These are phyloP conservation scores for Trinorchestia longiramus DNA, from an alignment of 1,140 invertebrate species.

Conservation along the genomic window DNA sequence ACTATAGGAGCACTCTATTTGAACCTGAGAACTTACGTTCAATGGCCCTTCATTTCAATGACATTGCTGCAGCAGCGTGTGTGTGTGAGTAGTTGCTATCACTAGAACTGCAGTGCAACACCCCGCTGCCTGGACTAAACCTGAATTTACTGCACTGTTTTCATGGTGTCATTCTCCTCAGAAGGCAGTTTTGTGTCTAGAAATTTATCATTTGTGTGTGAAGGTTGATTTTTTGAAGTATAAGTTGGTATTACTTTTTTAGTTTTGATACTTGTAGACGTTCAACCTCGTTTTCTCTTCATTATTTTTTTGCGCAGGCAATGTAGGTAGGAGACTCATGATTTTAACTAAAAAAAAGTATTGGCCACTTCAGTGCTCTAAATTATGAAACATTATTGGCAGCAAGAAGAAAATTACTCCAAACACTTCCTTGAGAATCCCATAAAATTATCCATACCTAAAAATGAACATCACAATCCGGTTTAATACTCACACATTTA, in stretches of 20 bases:
- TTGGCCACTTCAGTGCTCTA: background rate
- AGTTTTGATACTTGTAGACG: background rate
- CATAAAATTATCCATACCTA: background rate
- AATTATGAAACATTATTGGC: background rate
- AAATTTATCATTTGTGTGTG: background rate
- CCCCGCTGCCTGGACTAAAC: background rate
- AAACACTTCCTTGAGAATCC: background rate
- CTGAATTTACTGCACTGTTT: background rate
- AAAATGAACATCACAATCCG: background rate
- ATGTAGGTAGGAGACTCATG: background rate
- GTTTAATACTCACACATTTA: background rate
- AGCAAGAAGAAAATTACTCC: background rate
- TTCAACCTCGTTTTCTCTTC: background rate
- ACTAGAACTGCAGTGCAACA: background rate
- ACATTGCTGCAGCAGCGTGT: background rate
- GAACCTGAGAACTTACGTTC: background rate
- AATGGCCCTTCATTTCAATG: background rate
- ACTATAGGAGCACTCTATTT: background rate
- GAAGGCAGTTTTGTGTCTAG: background rate
- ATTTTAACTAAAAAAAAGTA: background rate
- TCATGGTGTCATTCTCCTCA: background rate
- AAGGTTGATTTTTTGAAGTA: background rate
- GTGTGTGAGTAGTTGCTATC: background rate
- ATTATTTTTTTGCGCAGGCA: background rate
- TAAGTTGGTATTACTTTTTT: background rate